Percentiles rank a stretch among this genome's conserved stretches.
Conservation (phyloP, 2,113 vertebrate genomes). For the Platichthys flesus region DNA sequence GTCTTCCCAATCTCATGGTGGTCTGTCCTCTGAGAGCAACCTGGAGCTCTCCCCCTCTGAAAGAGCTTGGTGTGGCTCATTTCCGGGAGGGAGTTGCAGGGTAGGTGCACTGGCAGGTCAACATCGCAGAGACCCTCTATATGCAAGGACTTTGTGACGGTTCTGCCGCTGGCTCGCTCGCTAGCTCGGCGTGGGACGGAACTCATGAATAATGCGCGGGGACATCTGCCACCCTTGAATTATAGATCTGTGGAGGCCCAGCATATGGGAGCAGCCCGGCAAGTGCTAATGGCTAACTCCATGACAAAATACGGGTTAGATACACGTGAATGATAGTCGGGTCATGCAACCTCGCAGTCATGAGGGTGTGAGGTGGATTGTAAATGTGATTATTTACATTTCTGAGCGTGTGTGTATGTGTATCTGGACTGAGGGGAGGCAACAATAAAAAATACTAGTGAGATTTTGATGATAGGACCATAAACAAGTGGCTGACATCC, state of each 20-base stretch:
- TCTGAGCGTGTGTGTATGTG: conserved; percentile 4
- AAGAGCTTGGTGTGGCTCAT: conserved; percentile 30
- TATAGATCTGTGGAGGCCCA: conserved; percentile 83
- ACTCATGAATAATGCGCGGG: conserved; percentile 82
- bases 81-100: conserved; percentile 22
- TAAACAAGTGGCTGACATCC: conserved; percentile 29
- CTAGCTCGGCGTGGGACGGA: conserved; percentile 68
- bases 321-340: conserved; percentile 66
- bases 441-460: not conserved
- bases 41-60: conserved; percentile 5
- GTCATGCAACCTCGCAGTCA: conserved; percentile 60
- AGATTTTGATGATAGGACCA: conserved; percentile 13
- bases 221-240: conserved; percentile 86
- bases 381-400: conserved; percentile 63
- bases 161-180: conserved; percentile 58
- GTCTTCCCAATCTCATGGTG: conserved; percentile 9
- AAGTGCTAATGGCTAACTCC: conserved; percentile 80
- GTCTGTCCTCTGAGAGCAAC: conserved; percentile 28
- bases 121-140: conserved; percentile 60
- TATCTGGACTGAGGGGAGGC: conserved; percentile 13
- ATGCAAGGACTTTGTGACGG: conserved; percentile 66
- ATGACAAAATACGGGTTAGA: conserved; percentile 78
- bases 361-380: conserved; percentile 47
- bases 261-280: conserved; percentile 81
- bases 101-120: conserved; percentile 65